phyloP scores from a whole-genome alignment of 2,797 vertebrate species.

The Alectoris magna region DNA sequence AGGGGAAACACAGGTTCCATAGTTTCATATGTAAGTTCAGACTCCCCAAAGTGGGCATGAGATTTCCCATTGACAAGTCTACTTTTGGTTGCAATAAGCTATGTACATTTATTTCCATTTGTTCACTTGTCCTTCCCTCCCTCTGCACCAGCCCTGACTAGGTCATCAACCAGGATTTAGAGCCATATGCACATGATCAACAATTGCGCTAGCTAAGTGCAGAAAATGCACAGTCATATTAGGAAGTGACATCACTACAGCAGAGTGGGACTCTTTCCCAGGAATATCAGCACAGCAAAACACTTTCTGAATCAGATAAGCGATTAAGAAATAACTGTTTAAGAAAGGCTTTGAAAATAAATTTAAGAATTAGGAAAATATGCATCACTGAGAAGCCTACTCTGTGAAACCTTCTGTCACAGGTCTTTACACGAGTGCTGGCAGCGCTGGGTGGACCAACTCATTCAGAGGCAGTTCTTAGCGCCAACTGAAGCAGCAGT shows the following conservation, averaged over 20 bases:
- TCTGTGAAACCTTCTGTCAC: background rate
- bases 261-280: background rate
- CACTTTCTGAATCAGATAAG: conserved; percentile 4
- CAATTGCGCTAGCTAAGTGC: background rate
- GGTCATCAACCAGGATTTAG: background rate
- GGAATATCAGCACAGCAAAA: background rate
- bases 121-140: background rate
- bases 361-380: background rate
- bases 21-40: background rate
- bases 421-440: background rate
- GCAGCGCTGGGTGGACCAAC: background rate
- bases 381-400: background rate
- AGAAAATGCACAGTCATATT: background rate
- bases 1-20: background rate
- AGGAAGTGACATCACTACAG: background rate
- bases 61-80: background rate
- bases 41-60: background rate
- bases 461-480: background rate
- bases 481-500: background rate
- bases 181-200: background rate
- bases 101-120: accelerated
- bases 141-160: background rate
- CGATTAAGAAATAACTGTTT: background rate
- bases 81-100: background rate
- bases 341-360: background rate